A percentile compares a stretch with the other conserved stretches of the same genome.
Conservation (phyloP, 1,140 invertebrate genomes). For the Eupristina koningsbergeri region DNA sequence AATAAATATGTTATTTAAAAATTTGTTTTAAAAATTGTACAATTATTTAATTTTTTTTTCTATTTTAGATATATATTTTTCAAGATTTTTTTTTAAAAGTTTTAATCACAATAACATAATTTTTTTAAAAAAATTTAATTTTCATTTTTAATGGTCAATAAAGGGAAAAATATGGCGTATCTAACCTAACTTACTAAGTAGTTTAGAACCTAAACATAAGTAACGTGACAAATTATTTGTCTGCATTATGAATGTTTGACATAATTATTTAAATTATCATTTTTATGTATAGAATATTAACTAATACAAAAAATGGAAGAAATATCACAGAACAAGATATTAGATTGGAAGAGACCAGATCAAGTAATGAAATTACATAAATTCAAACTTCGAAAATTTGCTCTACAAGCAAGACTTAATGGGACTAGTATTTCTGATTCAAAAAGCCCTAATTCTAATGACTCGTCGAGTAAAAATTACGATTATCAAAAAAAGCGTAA, state of each 20-base stretch:
- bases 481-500: constrained; percentile 77
- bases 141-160: neutral
- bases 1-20: no score
- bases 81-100: no score
- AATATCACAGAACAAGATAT: constrained; percentile 51
- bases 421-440: constrained; percentile 49
- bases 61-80: no score
- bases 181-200: constrained; percentile 35
- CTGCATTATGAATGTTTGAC: neutral
- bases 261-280: constrained; percentile 5
- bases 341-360: constrained; percentile 76
- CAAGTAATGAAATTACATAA: constrained; percentile 81
- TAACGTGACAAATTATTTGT: neutral
- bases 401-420: constrained; percentile 78
- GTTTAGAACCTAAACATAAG: neutral
- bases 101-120: neutral
- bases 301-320: constrained; percentile 64
- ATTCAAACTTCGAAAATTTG: constrained; percentile 80
- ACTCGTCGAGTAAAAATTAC: constrained; percentile 17
- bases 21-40: no score
- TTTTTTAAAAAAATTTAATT: neutral
- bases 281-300: constrained; percentile 14
- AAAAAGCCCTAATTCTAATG: neutral
- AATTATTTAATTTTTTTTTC: no score
- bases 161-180: constrained; percentile 3